phyloP scores from a whole-genome alignment of 2,113 vertebrate species.

The Circaetus cinerascens region DNA sequence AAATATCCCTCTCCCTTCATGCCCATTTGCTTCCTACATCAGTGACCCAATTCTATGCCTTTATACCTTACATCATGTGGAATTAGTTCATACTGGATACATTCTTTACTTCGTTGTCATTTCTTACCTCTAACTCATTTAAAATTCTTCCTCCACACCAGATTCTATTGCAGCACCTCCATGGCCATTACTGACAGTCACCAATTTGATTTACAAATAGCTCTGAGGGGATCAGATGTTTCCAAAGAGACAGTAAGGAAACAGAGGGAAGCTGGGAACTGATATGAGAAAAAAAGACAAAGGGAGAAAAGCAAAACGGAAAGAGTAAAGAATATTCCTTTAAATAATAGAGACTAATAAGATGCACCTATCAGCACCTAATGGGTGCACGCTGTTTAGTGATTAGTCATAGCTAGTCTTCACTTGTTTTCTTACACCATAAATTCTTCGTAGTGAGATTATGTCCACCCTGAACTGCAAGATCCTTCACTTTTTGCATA shows the following conservation, averaged over 20 bases:
- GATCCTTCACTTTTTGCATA: background rate
- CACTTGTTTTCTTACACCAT: background rate
- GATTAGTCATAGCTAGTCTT: background rate
- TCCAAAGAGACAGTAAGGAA: background rate
- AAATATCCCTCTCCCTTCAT: background rate
- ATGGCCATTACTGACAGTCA: background rate
- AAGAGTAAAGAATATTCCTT: background rate
- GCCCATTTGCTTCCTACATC: background rate
- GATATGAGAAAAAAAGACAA: background rate
- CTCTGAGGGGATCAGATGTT: slow-evolving; percentile 6
- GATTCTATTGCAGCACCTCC: slow-evolving; percentile 37
- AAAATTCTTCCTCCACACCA: slow-evolving; percentile 22
- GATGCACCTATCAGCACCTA: background rate
- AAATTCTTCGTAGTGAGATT: background rate
- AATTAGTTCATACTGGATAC: background rate
- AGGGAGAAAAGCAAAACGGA: background rate
- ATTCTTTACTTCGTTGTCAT: background rate
- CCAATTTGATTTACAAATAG: slow-evolving; percentile 44
- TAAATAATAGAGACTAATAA: background rate
- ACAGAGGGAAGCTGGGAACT: background rate
- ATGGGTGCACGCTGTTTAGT: background rate
- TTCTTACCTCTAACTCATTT: slow-evolving; percentile 12
- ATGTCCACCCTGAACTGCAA: background rate
- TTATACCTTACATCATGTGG: background rate
- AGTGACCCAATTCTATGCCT: background rate